A percentile compares a stretch with the other conserved stretches of the same genome.
Evolutionary conservation across 2,888 invertebrate genomes (phyloP).

Genomic region (Sinopyrophorus schimmeli): DNA sequence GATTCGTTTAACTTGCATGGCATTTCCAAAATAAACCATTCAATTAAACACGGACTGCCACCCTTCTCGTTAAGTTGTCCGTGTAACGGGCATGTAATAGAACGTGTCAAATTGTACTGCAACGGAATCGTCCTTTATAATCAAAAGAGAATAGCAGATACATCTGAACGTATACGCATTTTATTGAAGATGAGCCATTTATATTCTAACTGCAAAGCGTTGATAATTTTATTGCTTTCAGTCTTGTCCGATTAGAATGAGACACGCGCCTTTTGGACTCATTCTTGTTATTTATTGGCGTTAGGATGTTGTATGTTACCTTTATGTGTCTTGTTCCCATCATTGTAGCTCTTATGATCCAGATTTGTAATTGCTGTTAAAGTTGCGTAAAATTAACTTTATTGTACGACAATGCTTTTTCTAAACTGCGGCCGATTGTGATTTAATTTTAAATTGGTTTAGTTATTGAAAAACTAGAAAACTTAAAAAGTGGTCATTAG

Average conservation of each 20-base stretch:
- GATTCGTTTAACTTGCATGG: slow-evolving; percentile 8
- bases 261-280: slow-evolving; percentile 49
- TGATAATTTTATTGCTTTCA: slow-evolving; percentile 55
- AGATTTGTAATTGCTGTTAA: slow-evolving; percentile 21
- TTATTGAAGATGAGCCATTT: slow-evolving; percentile 52
- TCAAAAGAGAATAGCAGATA: slow-evolving; percentile 27
- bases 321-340: slow-evolving; percentile 50
- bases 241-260: slow-evolving; percentile 52
- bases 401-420: not conserved
- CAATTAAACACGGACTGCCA: slow-evolving; percentile 44
- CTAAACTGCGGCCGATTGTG: too few relatives aligned
- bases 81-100: slow-evolving; percentile 45
- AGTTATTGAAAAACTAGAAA: too few relatives aligned
- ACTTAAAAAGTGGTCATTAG: too few relatives aligned
- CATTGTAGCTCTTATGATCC: slow-evolving; percentile 37
- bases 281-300: slow-evolving; percentile 45
- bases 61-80: slow-evolving; percentile 42
- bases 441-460: too few relatives aligned
- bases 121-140: slow-evolving; percentile 27
- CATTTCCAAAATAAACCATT: slow-evolving; percentile 41
- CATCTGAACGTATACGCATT: slow-evolving; percentile 35
- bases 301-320: slow-evolving; percentile 43
- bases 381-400: slow-evolving; percentile 6
- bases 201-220: slow-evolving; percentile 53
- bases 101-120: slow-evolving; percentile 41